Evolutionary conservation across 2,888 invertebrate species (phyloP), one percentile per base, ranked within the genome.

Genomic region (Synergus japonicus): DNA sequence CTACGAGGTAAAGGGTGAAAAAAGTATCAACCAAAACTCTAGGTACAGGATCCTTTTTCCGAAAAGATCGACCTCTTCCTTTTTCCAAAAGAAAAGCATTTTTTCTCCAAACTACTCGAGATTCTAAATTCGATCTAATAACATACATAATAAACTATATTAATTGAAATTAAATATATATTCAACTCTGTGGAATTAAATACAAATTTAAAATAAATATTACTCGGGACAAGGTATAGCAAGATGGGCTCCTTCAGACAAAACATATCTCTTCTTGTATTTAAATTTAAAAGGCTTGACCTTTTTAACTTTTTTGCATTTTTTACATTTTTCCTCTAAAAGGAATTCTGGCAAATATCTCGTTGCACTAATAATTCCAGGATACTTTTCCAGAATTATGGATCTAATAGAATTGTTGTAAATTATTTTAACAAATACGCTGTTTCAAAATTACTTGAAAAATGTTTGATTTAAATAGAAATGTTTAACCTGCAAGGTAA

Each of bases 141-240:
- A 63, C 60, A 67, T 64, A 13, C 18, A 67, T 22, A 43, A 67
- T 3, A 54, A 43, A 37, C 29, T 60, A 37, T 66, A 7, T 37
- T n/a, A 46, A 65, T 46, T 41, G 44, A 54, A 41, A 63, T 41
- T 60, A 60, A 37, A 69, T 65, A n/a, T 69, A 64, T 69, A 67
- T 43, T 15, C 12, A 15, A n/a, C 43, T 1, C 5, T 37, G 29
- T 29, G 29, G 29, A 29, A 29, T 29, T 10, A 29, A 67, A 67
- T 66, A 54, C n/a, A 5, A 66, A 8, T 29, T 4, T 12, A 58
- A 54, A 12, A 2, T 9, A 54, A 7, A 37, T 44, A 12, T 18
- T 92, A 93, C 92, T 94, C 94, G 2, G 94, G 94, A 88, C 95
- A 95, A 44, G 92, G 86, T 60, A 95, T 87, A 4, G 93, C 93